Conservation (phyloP, 2,797 vertebrate species). For the Poecilia velifera region DNA sequence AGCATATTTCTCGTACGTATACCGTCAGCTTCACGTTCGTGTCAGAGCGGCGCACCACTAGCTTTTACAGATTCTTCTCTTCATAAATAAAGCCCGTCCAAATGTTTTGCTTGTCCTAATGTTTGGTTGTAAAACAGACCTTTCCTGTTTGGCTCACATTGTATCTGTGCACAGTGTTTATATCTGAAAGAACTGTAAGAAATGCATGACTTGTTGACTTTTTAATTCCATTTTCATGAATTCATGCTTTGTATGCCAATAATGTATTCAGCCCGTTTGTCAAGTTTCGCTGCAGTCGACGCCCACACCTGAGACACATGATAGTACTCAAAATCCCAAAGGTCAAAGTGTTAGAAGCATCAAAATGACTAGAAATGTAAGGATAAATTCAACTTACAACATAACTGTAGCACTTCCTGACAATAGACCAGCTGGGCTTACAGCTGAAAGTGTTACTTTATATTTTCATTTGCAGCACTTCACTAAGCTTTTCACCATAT, state of each 20-base stretch:
- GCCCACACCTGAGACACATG: background rate
- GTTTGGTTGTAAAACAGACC: background rate
- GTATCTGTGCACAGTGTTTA: background rate
- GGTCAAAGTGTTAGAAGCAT: background rate
- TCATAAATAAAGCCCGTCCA: background rate
- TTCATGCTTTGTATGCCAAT: background rate
- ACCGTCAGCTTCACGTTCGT: background rate
- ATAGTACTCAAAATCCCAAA: background rate
- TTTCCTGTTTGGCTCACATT: background rate
- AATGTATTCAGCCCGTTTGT: background rate
- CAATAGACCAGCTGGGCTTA: background rate
- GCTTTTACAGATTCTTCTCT: background rate
- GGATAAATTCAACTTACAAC: too few relatives aligned
- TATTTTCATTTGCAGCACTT: background rate
- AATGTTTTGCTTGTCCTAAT: background rate
- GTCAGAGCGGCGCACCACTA: background rate
- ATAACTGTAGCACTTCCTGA: too few relatives aligned
- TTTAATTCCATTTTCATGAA: background rate
- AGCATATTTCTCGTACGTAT: conserved; percentile 93
- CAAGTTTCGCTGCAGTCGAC: background rate
- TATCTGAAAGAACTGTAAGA: background rate
- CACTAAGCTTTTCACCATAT: background rate
- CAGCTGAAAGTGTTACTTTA: background rate
- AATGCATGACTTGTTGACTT: background rate
- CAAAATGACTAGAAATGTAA: background rate